These are phyloP conservation scores for Trichonephila inaurata DNA, from an alignment of 1,140 invertebrate genomes.

Conservation along the genomic window DNA sequence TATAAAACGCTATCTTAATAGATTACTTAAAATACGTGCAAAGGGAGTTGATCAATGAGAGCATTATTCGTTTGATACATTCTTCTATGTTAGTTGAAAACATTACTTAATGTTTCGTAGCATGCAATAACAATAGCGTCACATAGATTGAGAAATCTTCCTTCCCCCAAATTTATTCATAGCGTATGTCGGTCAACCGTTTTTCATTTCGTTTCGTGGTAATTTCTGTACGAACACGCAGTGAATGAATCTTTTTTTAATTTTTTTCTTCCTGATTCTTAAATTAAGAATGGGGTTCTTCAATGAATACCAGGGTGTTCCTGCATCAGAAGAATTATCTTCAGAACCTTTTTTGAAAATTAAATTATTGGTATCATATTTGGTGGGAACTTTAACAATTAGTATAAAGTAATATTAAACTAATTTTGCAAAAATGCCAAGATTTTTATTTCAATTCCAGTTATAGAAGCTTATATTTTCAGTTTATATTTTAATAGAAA, in stretches of 20 bases:
- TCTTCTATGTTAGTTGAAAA: conserved; percentile 37
- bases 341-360: too few relatives aligned
- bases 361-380: too few relatives aligned
- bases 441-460: too few relatives aligned
- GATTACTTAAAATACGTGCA: conserved; percentile 68
- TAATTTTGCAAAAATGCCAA: too few relatives aligned
- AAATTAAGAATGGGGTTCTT: neutral
- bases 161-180: conserved; percentile 37
- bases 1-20: conserved; percentile 70
- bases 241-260: too few relatives aligned
- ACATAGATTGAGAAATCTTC: neutral
- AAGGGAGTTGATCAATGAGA: conserved; percentile 49
- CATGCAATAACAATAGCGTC: conserved; percentile 53
- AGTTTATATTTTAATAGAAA: too few relatives aligned
- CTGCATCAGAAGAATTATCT: too few relatives aligned
- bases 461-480: too few relatives aligned
- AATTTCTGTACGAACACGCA: neutral
- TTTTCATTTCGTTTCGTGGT: neutral
- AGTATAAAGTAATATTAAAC: too few relatives aligned
- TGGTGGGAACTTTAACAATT: too few relatives aligned
- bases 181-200: neutral
- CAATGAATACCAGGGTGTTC: too few relatives aligned
- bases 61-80: conserved; percentile 49
- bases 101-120: conserved; percentile 59
- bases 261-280: too few relatives aligned